Evolutionary conservation across 2,888 invertebrate species (phyloP).

Genomic region (Adelphocoris suturalis): DNA sequence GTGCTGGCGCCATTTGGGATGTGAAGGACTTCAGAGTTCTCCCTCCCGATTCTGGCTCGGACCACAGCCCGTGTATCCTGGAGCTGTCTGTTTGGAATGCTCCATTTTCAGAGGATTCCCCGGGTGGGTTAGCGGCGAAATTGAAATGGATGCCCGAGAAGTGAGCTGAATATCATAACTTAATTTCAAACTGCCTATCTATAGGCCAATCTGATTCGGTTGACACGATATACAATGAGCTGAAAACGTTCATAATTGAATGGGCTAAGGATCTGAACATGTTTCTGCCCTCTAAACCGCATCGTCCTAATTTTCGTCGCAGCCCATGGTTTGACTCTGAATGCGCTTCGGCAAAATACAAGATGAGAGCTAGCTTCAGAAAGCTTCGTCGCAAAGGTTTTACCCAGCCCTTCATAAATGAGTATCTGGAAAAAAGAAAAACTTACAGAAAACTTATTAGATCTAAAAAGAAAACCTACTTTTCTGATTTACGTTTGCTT

Average conservation of each 20-base stretch:
- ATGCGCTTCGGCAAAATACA: neutral
- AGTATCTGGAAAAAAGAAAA: neutral
- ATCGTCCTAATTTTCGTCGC: neutral
- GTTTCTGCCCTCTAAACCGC: neutral
- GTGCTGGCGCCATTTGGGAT: neutral
- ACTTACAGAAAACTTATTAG: neutral
- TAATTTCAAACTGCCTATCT: neutral
- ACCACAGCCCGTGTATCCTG: conserved; percentile 34
- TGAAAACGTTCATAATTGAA: neutral
- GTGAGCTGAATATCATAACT: neutral
- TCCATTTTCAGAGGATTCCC: neutral
- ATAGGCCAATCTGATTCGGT: neutral
- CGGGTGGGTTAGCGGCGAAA: neutral
- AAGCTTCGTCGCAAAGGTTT: neutral
- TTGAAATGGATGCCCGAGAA: conserved; percentile 33
- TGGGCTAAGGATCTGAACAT: conserved; percentile 29
- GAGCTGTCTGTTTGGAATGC: conserved; percentile 8
- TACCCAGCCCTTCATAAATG: neutral
- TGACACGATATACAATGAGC: neutral
- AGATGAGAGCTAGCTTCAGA: conserved; percentile 9
- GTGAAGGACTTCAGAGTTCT: neutral
- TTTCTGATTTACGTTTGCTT: neutral
- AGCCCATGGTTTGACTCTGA: conserved; percentile 45
- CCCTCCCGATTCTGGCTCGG: neutral
- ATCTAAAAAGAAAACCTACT: neutral